Conservation (phyloP, 2,888 invertebrate species). For the Drosophila picticornis region DNA sequence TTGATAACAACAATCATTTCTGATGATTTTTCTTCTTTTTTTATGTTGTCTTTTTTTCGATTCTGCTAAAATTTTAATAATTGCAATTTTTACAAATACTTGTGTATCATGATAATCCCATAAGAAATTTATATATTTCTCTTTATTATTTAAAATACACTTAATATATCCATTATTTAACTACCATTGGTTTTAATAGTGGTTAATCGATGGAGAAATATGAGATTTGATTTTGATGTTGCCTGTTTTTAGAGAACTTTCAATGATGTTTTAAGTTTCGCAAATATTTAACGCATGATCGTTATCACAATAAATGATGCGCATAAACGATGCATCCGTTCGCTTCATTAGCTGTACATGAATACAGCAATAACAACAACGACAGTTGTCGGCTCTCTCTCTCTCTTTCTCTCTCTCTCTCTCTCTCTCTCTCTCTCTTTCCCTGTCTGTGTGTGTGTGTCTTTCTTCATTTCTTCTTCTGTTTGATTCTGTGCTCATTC, state of each 20-base stretch:
- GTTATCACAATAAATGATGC: constrained; percentile 2
- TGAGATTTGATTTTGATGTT: background rate
- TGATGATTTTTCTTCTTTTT: constrained; percentile 3
- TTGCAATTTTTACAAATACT: background rate
- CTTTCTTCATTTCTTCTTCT: constrained; percentile 16
- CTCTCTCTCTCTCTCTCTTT: constrained; percentile 1
- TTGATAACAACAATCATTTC: constrained; percentile 36
- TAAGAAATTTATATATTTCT: background rate
- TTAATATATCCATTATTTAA: background rate
- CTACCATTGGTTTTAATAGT: background rate
- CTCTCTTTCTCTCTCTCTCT: constrained; percentile 1
- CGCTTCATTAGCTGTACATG: constrained; percentile 72
- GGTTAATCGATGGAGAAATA: background rate
- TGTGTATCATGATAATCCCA: background rate
- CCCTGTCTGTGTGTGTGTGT: background rate
- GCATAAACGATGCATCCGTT: constrained; percentile 36
- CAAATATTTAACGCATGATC: background rate
- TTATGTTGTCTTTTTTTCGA: background rate
- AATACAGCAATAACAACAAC: constrained; percentile 38
- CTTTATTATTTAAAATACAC: background rate
- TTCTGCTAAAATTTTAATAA: background rate
- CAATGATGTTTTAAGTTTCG: background rate
- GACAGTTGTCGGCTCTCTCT: constrained; percentile 19
- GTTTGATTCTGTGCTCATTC: constrained; percentile 62
- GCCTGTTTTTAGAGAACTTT: background rate